A percentile compares a stretch with the other conserved stretches of the same genome.
These are phyloP conservation scores for Cylloceria caligata DNA, from an alignment of 2,888 invertebrate species.

Conservation along the genomic window DNA sequence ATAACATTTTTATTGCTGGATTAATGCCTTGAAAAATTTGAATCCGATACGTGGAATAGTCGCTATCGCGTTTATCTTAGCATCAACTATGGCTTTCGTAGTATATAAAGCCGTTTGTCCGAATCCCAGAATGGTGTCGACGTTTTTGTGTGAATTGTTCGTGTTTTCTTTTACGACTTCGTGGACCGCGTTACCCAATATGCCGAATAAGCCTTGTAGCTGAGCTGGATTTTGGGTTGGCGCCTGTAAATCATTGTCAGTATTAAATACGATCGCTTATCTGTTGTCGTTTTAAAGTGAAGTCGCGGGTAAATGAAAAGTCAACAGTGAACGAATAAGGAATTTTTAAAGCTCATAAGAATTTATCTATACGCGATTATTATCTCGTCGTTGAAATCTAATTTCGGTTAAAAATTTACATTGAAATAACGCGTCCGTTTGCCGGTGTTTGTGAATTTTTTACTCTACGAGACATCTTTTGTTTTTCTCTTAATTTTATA, in stretches of 20 bases:
- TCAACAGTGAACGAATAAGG: not conserved
- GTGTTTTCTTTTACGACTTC: constrained; percentile 10
- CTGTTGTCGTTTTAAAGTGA: not conserved
- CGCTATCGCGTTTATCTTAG: not conserved
- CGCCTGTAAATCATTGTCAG: not conserved
- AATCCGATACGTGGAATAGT: not conserved
- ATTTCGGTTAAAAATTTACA: not conserved
- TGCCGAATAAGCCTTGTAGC: not conserved
- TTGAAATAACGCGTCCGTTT: not conserved
- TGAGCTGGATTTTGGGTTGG: too few relatives aligned
- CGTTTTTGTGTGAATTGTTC: not conserved
- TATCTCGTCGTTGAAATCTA: not conserved
- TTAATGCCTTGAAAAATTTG: not conserved
- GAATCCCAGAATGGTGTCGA: not conserved
- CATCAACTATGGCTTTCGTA: not conserved
- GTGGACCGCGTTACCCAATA: not conserved
- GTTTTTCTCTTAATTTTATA: not conserved
- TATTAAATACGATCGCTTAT: not conserved
- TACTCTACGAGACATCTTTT: too few relatives aligned
- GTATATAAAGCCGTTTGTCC: not conserved
- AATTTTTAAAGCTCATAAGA: not conserved
- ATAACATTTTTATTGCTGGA: not conserved
- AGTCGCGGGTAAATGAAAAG: not conserved
- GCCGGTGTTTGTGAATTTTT: not conserved
- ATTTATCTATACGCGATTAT: too few relatives aligned